A percentile compares a stretch with the other conserved stretches of the same genome.
Conservation (phyloP, 2,888 invertebrate species). For the Epicampocera succincta region DNA sequence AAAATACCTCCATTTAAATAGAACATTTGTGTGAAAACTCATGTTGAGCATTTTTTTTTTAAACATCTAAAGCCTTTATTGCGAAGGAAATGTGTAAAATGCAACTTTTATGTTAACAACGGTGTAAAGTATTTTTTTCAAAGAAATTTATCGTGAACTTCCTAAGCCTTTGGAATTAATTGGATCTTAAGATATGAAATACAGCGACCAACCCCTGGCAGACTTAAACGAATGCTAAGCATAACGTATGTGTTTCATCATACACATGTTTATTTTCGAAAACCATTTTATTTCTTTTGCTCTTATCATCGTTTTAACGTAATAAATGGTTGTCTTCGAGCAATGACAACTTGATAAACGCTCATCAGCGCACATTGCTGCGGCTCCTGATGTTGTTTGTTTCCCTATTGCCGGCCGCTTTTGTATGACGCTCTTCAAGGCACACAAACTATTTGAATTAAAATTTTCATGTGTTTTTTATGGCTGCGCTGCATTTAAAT, state of each 20-base stretch:
- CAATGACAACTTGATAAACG: slow-evolving; percentile 79
- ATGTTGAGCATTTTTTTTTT: slow-evolving; percentile 38
- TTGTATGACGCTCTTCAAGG: slow-evolving; percentile 40
- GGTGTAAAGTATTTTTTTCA: slow-evolving; percentile 57
- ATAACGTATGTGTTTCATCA: slow-evolving; percentile 30
- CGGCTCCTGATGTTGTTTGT: slow-evolving; percentile 7
- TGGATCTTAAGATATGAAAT: slow-evolving; percentile 56
- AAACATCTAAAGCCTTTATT: slow-evolving; percentile 28
- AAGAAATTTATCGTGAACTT: slow-evolving; percentile 44
- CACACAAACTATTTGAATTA: slow-evolving; percentile 37
- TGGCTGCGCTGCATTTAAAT: slow-evolving; percentile 30
- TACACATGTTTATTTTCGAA: slow-evolving; percentile 54
- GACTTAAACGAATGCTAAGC: neutral
- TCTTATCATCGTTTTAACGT: slow-evolving; percentile 17
- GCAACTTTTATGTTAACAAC: slow-evolving; percentile 56
- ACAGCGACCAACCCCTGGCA: slow-evolving; percentile 42
- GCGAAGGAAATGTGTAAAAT: slow-evolving; percentile 1
- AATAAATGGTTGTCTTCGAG: slow-evolving; percentile 69
- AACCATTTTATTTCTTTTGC: neutral
- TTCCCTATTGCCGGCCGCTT: neutral
- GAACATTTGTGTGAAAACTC: slow-evolving; percentile 53
- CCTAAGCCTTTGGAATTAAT: slow-evolving; percentile 57
- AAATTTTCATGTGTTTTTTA: slow-evolving; percentile 36
- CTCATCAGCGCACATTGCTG: slow-evolving; percentile 76
- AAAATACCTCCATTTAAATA: slow-evolving; percentile 6